Evolutionary conservation across 2,113 vertebrate species (phyloP).

Genomic region (Delphinapterus leucas): DNA sequence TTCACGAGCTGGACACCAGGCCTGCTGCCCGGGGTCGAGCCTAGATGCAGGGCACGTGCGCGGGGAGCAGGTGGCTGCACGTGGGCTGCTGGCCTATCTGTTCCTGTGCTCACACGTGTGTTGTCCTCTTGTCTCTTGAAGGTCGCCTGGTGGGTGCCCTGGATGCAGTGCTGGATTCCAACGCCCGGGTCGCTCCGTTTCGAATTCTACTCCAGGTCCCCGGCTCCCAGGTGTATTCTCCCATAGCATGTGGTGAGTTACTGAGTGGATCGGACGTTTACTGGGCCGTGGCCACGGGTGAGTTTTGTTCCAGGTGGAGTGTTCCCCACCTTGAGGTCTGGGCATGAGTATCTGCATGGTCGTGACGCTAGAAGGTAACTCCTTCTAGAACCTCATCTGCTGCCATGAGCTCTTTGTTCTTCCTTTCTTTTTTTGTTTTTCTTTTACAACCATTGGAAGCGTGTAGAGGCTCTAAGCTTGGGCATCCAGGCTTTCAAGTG

Average conservation of each 20-base stretch:
- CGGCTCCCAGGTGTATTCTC: constrained; percentile 94
- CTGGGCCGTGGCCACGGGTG: constrained; percentile 95
- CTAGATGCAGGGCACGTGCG: accelerated
- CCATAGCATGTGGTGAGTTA: constrained; percentile 95
- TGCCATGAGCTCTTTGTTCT: background rate
- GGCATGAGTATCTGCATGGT: constrained; percentile 84
- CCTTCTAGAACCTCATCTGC: constrained; percentile 4
- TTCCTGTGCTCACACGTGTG: background rate
- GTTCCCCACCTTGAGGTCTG: constrained; percentile 36
- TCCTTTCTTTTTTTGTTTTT: background rate
- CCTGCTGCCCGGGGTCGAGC: accelerated
- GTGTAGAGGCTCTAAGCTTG: constrained; percentile 13
- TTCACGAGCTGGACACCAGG: accelerated
- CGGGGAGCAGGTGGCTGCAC: accelerated
- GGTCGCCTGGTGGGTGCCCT: constrained; percentile 96
- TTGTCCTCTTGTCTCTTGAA: constrained; percentile 64
- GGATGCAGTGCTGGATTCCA: constrained; percentile 95
- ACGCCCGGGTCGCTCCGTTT: constrained; percentile 92
- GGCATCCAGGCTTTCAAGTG: background rate
- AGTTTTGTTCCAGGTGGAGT: constrained; percentile 76
- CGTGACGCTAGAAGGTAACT: constrained; percentile 80
- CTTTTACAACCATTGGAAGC: constrained; percentile 58
- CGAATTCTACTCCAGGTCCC: constrained; percentile 96
- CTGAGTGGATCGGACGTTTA: constrained; percentile 89
- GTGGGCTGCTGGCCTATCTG: accelerated